Base-by-base conservation (phyloP, 1,140 invertebrate species). In the Lethocerus indicus region DNA sequence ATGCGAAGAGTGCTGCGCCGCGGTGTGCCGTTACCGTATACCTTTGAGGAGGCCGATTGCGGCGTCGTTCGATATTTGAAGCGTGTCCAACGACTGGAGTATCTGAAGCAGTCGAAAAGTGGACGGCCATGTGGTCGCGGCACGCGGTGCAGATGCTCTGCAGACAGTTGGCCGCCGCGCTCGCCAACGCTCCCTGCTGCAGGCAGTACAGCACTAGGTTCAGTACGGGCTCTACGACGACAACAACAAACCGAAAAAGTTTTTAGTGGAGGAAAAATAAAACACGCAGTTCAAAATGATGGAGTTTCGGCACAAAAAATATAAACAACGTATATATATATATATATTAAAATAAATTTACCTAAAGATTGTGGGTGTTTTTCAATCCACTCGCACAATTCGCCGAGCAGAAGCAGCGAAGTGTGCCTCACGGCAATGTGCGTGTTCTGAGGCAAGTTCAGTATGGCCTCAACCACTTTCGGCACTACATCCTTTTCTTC, bases 301-400 rank as follows among this genome's bases (percentile, higher is more conserved):
- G n/a, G n/a, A 32, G n/a, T 32, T 32, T 32, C n/a, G n/a, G 7
- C 29, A 9, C 29, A 32, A 32, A 32, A 6, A 7, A 16, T 16
- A 16, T 16, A 6, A 16, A 7, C 37, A 7, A 40, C 5, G 6
- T 40, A 40, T 40, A 40, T 40, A 49, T 24, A 41, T 32, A 6
- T 14, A 21, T 24, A 5, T 21, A 13, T 24, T 44, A 44, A 47
- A 50, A 14, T 16, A 52, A 47, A 51, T 50, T 64, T 67, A 78
- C 78, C 74, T 58, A 93, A 64, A 24, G 78, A 77, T 50, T 81
- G 73, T 0, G 84, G 73, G 70, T 97, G 88, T 63, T 75, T 75
- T 59, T 93, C 83, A 35, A 98, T 83, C 94, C 94, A 98, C 61
- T 96, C 89, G 58, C 87, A 83, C 18, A 98, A 70, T 67, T 95